phyloP scores from a whole-genome alignment of 2,888 invertebrate species.

The Diachrysia chrysitis region DNA sequence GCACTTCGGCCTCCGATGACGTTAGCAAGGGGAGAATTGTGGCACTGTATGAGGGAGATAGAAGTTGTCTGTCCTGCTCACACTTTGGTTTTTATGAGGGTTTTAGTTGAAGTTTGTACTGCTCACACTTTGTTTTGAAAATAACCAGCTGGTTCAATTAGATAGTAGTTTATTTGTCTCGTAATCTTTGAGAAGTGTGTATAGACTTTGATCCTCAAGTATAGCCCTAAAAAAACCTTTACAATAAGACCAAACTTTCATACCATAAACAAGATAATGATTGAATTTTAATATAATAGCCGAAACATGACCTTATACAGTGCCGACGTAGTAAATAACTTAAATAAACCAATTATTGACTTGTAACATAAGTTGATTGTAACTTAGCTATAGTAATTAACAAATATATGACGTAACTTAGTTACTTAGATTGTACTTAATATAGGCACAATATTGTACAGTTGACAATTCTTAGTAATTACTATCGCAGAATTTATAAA shows the following conservation, averaged over 20 bases:
- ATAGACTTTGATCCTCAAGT: too few species aligned
- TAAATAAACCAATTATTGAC: constrained; percentile 53
- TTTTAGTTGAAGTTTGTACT: too few species aligned
- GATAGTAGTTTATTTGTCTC: too few species aligned
- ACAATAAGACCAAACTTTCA: not conserved
- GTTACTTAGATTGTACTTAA: constrained; percentile 53
- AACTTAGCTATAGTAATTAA: constrained; percentile 57
- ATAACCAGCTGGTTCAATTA: too few species aligned
- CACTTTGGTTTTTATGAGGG: too few species aligned
- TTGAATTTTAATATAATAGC: not conserved
- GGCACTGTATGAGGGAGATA: constrained; percentile 58
- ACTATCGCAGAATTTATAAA: constrained; percentile 11
- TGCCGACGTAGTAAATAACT: constrained; percentile 50
- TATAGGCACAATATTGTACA: constrained; percentile 58
- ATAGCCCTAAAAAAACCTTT: too few species aligned
- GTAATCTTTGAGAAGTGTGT: too few species aligned
- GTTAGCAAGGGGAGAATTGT: constrained; percentile 61
- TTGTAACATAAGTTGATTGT: constrained; percentile 59
- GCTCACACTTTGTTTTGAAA: too few species aligned
- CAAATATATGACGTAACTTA: constrained; percentile 61
- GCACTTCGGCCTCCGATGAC: constrained; percentile 86
- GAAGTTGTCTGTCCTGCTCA: not conserved
- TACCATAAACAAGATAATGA: not conserved
- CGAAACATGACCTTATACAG: constrained; percentile 47
- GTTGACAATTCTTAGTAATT: constrained; percentile 35